A percentile compares a stretch with the other conserved stretches of the same genome.
These are phyloP conservation scores for Chalcosyrphus nemorum DNA, from an alignment of 2,888 invertebrate genomes.

Conservation along the genomic window DNA sequence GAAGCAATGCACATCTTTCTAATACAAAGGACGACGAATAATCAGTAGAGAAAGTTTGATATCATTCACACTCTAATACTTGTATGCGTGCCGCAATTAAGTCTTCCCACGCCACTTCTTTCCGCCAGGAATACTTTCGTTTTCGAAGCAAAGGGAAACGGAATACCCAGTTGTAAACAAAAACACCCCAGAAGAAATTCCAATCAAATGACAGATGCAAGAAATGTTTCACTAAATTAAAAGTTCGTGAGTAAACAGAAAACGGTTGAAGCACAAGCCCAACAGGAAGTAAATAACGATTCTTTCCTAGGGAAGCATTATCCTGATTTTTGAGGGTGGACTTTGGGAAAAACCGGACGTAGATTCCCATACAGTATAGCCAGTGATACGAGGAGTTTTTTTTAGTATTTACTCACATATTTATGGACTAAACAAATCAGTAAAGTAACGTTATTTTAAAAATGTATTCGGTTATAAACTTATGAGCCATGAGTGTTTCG, in stretches of 20 bases:
- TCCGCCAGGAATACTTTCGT: slow-evolving; percentile 8
- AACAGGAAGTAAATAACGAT: slow-evolving; percentile 68
- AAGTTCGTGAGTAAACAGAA: slow-evolving; percentile 67
- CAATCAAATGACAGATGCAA: slow-evolving; percentile 65
- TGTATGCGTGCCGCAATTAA: slow-evolving; percentile 31
- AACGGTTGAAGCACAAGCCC: slow-evolving; percentile 44
- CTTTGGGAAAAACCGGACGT: slow-evolving; percentile 25
- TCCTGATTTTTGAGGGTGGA: slow-evolving; percentile 61
- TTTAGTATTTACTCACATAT: too few species aligned
- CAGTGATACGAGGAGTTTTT: not conserved
- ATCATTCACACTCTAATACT: slow-evolving; percentile 12
- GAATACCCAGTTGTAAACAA: slow-evolving; percentile 49
- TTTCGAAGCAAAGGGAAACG: slow-evolving; percentile 25
- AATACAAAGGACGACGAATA: slow-evolving; percentile 20
- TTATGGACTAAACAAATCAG: too few species aligned
- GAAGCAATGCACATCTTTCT: slow-evolving; percentile 1
- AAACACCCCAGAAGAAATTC: slow-evolving; percentile 40
- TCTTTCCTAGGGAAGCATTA: slow-evolving; percentile 56
- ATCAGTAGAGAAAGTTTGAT: slow-evolving; percentile 24
- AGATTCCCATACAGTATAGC: not conserved
- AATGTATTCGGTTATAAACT: too few species aligned
- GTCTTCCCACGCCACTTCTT: slow-evolving; percentile 48
- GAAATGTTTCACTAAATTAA: slow-evolving; percentile 68
- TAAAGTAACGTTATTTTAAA: too few species aligned
- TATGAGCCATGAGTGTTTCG: not conserved